Conservation (phyloP, 2,797 vertebrate genomes). For the Echiichthys vipera region DNA sequence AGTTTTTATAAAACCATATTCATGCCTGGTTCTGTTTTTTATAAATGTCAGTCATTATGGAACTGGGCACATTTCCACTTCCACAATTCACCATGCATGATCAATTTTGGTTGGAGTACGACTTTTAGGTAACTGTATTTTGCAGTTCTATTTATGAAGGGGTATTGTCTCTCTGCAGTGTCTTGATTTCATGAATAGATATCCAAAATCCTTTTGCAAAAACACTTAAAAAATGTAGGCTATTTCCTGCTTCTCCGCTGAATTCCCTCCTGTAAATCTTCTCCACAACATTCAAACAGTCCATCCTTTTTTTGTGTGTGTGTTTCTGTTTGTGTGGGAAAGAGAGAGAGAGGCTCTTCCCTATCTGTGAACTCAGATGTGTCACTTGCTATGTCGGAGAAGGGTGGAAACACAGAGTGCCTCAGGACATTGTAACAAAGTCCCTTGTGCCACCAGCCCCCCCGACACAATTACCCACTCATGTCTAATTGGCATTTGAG, state of each 20-base stretch:
- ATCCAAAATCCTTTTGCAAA: constrained; percentile 2
- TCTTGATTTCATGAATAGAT: constrained; percentile 12
- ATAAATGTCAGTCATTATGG: neutral
- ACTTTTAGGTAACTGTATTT: neutral
- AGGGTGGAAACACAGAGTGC: constrained; percentile 81
- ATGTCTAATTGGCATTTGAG: constrained; percentile 88
- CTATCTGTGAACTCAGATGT: constrained; percentile 75
- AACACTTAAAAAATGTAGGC: constrained; percentile 10
- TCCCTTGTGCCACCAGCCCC: constrained; percentile 85
- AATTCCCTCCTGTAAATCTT: constrained; percentile 19
- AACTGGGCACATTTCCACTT: neutral
- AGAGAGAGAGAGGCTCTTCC: constrained; percentile 20
- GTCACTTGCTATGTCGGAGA: constrained; percentile 80
- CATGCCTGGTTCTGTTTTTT: neutral
- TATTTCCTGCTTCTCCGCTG: constrained; percentile 22
- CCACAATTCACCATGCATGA: neutral
- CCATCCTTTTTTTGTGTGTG: constrained; percentile 1
- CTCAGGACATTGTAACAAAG: constrained; percentile 84
- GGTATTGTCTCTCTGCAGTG: neutral
- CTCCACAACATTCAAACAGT: constrained; percentile 12
- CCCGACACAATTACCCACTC: constrained; percentile 87
- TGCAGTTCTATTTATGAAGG: constrained; percentile 9
- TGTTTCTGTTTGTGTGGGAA: neutral
- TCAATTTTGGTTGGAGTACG: neutral
- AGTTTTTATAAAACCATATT: neutral